Base-by-base conservation (phyloP, 2,113 vertebrate genomes). In the Centropus bengalensis region DNA sequence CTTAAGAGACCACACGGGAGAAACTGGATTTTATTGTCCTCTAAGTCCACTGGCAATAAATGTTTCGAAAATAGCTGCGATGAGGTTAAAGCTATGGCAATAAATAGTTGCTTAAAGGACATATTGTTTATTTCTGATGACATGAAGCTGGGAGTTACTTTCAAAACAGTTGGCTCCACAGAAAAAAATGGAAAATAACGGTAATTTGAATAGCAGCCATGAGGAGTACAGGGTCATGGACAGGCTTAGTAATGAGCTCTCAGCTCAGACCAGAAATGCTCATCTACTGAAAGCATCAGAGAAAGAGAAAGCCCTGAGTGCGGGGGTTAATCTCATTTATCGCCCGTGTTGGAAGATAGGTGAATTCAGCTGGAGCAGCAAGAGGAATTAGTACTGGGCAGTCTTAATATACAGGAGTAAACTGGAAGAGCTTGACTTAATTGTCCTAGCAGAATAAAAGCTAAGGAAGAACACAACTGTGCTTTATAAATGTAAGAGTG, bases 81-180 rank as follows among this genome's bases (percentile, higher is more conserved):
- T 45, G 67, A 89, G 19, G 12, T 15, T 70, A 24, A 76, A 82
- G 64, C 58, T 76, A 69, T 11, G 20, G 40, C 1, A 4, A 42
- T 59, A 88, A 83, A 40, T 26, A 47, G 66, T 71, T 84, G 49
- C 71, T 75, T 27, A 47, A 75, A 93, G 69, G 94, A 68, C 62
- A 76, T 21, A 40, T 83, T 83, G 88, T 49, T 96, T 92, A 64
- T 56, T 93, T 84, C 69, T 92, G 66, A 76, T 86, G 23, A 67
- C 64, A 42, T 5, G 51, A 90, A 83, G 38, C 88, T 83, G 64
- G 32, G 88, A 63, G 51, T 73, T 90, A 83, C 75, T 77, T 71
- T 88, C 76, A 86, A 81, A 96, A 67, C 55, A 59, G 52, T 1
- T 1, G 67, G 32, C 62, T 74, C 42, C 63, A 59, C 80, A 67